phyloP scores from a whole-genome alignment of 2,888 invertebrate genomes.

The Bombylius major region DNA sequence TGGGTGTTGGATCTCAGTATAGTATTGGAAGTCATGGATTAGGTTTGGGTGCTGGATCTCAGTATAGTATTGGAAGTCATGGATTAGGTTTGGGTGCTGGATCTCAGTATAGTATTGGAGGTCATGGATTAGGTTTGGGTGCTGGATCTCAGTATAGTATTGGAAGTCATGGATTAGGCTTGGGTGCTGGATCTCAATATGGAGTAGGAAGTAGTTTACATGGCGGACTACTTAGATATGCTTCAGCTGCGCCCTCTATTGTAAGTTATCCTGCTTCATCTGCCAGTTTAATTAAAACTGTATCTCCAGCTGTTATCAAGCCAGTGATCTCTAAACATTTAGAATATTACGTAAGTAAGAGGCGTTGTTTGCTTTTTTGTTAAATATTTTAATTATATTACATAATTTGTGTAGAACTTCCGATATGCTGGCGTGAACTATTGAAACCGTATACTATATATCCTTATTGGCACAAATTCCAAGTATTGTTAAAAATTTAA shows the following conservation, averaged over 20 bases:
- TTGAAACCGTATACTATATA: neutral
- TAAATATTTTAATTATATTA: too few relatives aligned
- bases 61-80: neutral
- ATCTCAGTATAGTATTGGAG: slow-evolving; percentile 1
- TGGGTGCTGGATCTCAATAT: neutral
- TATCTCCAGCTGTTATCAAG: slow-evolving; percentile 36
- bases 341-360: slow-evolving; percentile 48
- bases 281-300: slow-evolving; percentile 29
- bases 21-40: neutral
- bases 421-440: too few relatives aligned
- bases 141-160: neutral
- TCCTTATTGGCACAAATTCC: too few relatives aligned
- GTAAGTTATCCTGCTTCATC: slow-evolving; percentile 32
- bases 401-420: too few relatives aligned
- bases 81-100: neutral
- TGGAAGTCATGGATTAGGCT: neutral
- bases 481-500: too few relatives aligned
- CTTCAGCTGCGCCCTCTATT: slow-evolving; percentile 29
- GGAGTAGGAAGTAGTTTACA: slow-evolving; percentile 9
- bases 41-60: neutral
- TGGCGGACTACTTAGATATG: slow-evolving; percentile 26
- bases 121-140: neutral
- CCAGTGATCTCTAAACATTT: slow-evolving; percentile 47
- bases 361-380: neutral
- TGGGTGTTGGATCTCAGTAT: neutral